Conservation (phyloP, 2,113 vertebrate species). For the Thunnus maccoyii region DNA sequence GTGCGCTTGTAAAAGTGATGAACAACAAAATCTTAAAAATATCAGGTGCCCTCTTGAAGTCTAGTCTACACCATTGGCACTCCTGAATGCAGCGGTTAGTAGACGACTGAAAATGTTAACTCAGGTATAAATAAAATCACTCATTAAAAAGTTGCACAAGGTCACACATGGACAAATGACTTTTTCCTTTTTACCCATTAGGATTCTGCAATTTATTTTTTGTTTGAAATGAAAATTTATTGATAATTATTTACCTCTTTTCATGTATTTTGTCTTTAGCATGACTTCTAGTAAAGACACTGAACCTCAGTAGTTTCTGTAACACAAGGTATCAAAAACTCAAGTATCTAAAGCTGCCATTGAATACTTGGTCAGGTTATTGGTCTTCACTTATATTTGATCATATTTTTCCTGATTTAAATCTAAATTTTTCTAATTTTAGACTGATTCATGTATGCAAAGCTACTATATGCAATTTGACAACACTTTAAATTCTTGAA, state of each 20-base stretch:
- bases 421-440: background rate
- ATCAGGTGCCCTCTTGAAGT: background rate
- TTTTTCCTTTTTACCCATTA: background rate
- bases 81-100: background rate
- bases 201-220: too few relatives aligned
- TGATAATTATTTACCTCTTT: background rate
- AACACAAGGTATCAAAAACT: too few relatives aligned
- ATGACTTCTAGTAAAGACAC: too few relatives aligned
- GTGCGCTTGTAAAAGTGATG: constrained; percentile 30
- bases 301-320: too few relatives aligned
- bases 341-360: too few relatives aligned
- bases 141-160: background rate
- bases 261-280: background rate
- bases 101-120: background rate
- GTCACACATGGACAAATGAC: background rate
- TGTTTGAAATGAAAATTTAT: background rate
- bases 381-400: background rate
- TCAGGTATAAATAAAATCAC: background rate
- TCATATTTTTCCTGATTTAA: too few relatives aligned
- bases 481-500: background rate
- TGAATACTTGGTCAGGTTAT: background rate
- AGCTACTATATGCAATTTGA: too few relatives aligned
- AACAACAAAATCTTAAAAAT: constrained; percentile 16
- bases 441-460: background rate
- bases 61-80: background rate